Evolutionary conservation across 37 sponge, comb jelly and placozoan genomes (phyloP).

Genomic region (Sycon ciliatum): DNA sequence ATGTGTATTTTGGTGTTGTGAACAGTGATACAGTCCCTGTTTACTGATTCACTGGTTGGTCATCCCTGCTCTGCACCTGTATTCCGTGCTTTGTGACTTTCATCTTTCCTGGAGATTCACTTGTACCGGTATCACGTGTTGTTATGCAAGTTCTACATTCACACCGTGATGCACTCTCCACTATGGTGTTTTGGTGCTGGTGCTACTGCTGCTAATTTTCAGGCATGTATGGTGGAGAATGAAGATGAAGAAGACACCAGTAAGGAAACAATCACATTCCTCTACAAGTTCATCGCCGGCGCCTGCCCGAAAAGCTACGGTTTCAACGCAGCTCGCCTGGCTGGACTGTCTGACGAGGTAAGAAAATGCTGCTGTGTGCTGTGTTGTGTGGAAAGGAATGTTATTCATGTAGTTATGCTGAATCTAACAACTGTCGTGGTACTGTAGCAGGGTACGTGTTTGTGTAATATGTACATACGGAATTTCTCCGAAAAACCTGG

Average conservation of each 20-base stretch:
- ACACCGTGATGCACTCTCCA: too few relatives aligned
- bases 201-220: neutral
- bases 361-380: too few relatives aligned
- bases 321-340: slow-evolving; percentile 95
- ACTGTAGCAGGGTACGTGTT: slow-evolving; percentile 73
- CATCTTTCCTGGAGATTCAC: too few relatives aligned
- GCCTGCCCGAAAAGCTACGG: slow-evolving; percentile 98
- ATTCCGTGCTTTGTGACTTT: too few relatives aligned
- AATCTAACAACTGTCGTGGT: slow-evolving; percentile 59
- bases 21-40: too few relatives aligned
- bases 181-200: too few relatives aligned
- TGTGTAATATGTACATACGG: slow-evolving; percentile 85
- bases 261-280: slow-evolving; percentile 76
- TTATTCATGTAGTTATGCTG: slow-evolving; percentile 22
- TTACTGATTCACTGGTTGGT: too few relatives aligned
- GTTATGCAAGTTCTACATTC: too few relatives aligned
- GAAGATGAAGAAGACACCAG: slow-evolving; percentile 29
- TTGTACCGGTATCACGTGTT: too few relatives aligned
- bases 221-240: slow-evolving; percentile 83
- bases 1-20: too few relatives aligned
- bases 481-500: slow-evolving; percentile 84
- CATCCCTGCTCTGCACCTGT: too few relatives aligned
- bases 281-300: slow-evolving; percentile 83
- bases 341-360: slow-evolving; percentile 71
- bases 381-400: slow-evolving; percentile 67